Conservation (phyloP, 2,113 vertebrate genomes). For the Clinocottus analis region DNA sequence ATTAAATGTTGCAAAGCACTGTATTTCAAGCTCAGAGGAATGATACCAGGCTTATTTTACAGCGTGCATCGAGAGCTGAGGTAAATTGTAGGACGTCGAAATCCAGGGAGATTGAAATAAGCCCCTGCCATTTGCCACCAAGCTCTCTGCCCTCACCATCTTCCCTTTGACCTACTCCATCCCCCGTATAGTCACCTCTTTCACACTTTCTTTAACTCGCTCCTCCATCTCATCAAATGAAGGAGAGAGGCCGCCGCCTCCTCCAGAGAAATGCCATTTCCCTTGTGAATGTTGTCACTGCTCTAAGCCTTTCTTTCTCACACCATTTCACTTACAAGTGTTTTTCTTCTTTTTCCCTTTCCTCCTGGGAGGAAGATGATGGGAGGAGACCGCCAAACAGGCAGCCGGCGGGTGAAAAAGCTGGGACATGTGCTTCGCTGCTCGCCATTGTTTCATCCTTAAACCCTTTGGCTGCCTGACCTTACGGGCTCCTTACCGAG, state of each 20-base stretch:
- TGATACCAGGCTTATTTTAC: constrained; percentile 14
- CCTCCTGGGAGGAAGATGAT: constrained; percentile 42
- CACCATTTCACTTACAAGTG: constrained; percentile 73
- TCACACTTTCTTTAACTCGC: constrained; percentile 50
- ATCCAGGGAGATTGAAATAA: constrained; percentile 32
- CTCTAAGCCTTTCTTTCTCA: constrained; percentile 66
- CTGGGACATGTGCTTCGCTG: constrained; percentile 16
- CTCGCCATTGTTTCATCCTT: constrained; percentile 33
- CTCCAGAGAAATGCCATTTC: constrained; percentile 68
- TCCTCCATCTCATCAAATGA: constrained; percentile 59
- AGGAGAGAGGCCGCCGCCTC: constrained; percentile 35
- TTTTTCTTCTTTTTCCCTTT: constrained; percentile 39
- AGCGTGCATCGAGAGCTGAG: neutral
- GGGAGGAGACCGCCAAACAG: constrained; percentile 23
- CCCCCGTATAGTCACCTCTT: constrained; percentile 29
- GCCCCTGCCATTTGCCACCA: constrained; percentile 16
- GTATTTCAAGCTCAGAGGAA: constrained; percentile 3
- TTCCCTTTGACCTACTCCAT: constrained; percentile 58
- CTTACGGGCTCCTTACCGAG: constrained; percentile 20
- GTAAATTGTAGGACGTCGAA: constrained; percentile 18
- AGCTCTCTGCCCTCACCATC: constrained; percentile 26
- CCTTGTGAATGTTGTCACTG: constrained; percentile 56
- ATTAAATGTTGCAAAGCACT: constrained; percentile 9
- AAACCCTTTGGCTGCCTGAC: constrained; percentile 44
- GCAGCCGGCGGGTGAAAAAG: constrained; percentile 25